Percentiles rank a stretch among this genome's conserved stretches.
These are phyloP conservation scores for human DNA, from an alignment of 2,113 vertebrate species.

Conservation along the genomic window DNA sequence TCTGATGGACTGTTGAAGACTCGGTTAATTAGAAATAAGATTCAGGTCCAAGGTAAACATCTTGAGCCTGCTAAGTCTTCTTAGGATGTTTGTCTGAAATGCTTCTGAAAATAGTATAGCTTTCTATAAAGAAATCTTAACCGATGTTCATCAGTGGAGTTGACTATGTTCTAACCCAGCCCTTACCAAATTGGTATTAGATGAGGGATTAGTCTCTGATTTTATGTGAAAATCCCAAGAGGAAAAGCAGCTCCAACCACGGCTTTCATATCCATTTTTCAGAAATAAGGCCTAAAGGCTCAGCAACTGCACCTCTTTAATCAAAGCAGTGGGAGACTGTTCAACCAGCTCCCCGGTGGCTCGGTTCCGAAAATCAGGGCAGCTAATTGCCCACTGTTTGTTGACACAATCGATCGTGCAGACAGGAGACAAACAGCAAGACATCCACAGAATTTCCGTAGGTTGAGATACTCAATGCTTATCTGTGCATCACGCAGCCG, in stretches of 20 bases:
- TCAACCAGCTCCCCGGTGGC: background rate
- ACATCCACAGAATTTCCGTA: accelerated
- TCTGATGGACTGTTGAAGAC: conserved; percentile 81
- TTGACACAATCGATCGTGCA: background rate
- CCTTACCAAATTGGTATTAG: conserved; percentile 65
- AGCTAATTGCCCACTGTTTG: background rate
- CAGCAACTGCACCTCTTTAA: background rate
- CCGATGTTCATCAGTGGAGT: conserved; percentile 57
- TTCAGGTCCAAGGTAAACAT: conserved; percentile 84
- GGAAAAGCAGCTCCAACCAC: conserved; percentile 71
- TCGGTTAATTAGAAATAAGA: conserved; percentile 82
- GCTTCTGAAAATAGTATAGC: conserved; percentile 76
- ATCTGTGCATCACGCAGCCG: accelerated
- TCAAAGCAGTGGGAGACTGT: background rate
- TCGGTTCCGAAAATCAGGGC: background rate
- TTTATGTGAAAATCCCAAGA: conserved; percentile 74
- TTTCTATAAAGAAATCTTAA: conserved; percentile 81
- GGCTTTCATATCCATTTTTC: background rate
- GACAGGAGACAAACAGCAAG: background rate
- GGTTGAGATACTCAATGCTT: too few relatives aligned
- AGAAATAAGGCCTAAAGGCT: background rate
- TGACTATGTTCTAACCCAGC: conserved; percentile 61
- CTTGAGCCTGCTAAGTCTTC: conserved; percentile 79
- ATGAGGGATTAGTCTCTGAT: conserved; percentile 77
- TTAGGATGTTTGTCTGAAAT: conserved; percentile 81